Evolutionary conservation across 2,888 invertebrate genomes (phyloP), one percentile per base, ranked within the genome.

Genomic region (Lasius platythorax): DNA sequence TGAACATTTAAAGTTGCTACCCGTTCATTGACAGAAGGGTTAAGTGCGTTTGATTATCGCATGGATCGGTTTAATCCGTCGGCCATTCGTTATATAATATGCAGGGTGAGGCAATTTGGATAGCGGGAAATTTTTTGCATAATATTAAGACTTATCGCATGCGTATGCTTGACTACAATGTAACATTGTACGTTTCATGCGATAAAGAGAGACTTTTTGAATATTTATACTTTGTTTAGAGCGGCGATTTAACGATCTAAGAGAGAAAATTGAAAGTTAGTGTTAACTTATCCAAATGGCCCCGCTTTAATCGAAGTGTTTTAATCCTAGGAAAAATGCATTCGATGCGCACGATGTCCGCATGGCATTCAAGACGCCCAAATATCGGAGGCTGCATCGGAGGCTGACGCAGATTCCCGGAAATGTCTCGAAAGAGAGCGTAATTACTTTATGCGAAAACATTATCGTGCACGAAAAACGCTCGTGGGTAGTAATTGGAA

Each of bases 31-130:
- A 23, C 23, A 23, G 23, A 23, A 23, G 23, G 23, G 23, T 23
- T 23, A 23, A 78, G 87, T 91, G 91, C 89, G 87, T 75, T 70
- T 87, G 91, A 92, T 93, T 91, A 92, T 88, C 87, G 87, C 67
- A 75, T 82, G 70, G 86, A 84, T 83, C 85, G 86, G 92, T 92
- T 46, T 46, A 92, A 93, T 92, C 90, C 91, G 92, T 93, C 90
- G 90, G 37, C 2, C 63, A 63, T 74, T 40, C 15, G 66, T 82
- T 50, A n/a, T 46, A 18, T n/a, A 50, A 50, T 50, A 50, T 50
- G n/a, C n/a, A n/a, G 53, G n/a, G n/a, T 53, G 53, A 53, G 53
- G 53, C 53, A 53, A 53, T 53, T 53, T 53, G 53, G n/a, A 53
- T 53, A 53, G 46, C 46, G 46, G 4, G 40, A 1, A 12, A 46